Percentiles rank a stretch among this genome's conserved stretches.
Evolutionary conservation across 2,113 vertebrate genomes (phyloP).

Genomic region (Anguilla japonica): DNA sequence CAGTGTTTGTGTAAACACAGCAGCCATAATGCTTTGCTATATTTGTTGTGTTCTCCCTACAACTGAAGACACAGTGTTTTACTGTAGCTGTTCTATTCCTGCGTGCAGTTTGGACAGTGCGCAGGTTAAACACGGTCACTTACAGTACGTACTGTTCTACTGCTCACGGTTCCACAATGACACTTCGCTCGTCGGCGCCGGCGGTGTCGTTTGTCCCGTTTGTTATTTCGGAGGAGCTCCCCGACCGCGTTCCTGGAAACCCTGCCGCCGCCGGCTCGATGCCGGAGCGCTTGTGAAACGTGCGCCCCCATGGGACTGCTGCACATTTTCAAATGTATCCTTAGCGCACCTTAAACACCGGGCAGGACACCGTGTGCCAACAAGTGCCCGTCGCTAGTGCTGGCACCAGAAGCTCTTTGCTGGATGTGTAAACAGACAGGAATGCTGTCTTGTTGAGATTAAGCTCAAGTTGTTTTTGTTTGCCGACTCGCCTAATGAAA

Average conservation of each 20-base stretch:
- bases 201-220: background rate
- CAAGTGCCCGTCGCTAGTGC: background rate
- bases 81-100: background rate
- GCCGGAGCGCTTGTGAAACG: background rate
- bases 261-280: background rate
- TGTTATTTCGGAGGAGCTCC: background rate
- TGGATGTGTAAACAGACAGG: background rate
- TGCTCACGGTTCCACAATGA: background rate
- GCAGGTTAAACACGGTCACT: background rate
- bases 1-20: too few relatives aligned
- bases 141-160: background rate
- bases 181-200: background rate
- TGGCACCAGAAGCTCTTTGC: background rate
- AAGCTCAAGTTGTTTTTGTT: conserved; percentile 3
- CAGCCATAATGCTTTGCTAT: background rate
- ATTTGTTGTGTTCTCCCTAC: background rate
- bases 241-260: background rate
- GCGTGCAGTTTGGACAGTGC: background rate
- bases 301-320: background rate
- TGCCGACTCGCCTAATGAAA: background rate
- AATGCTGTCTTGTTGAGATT: background rate
- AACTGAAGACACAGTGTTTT: background rate
- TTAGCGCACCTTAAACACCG: background rate
- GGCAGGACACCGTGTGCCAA: background rate
- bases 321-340: background rate